phyloP scores from a whole-genome alignment of 2,113 vertebrate species.

The Tragelaphus imberbis region DNA sequence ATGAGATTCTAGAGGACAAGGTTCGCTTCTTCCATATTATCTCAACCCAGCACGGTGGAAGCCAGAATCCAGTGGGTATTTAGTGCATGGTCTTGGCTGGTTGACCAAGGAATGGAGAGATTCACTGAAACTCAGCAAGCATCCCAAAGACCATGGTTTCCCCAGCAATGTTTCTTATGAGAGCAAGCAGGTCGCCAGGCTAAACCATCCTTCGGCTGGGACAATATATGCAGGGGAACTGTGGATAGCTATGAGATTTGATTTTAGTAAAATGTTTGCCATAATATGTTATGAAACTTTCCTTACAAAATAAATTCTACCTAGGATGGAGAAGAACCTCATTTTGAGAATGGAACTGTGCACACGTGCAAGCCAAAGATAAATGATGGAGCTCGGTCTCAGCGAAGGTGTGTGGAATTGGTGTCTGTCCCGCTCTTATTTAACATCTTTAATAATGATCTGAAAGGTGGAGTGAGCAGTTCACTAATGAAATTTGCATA shows the following conservation, averaged over 20 bases:
- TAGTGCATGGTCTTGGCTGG: background rate
- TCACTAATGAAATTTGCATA: conserved; percentile 46
- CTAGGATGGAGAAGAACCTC: background rate
- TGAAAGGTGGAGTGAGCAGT: background rate
- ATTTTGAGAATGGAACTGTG: background rate
- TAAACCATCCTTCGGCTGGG: background rate
- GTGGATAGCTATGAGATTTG: background rate
- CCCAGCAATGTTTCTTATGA: background rate
- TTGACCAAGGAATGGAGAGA: background rate
- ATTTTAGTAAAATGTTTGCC: background rate
- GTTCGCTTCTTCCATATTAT: background rate
- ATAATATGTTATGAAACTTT: background rate
- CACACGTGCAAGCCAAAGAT: background rate
- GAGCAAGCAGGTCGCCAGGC: background rate
- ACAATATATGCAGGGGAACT: background rate
- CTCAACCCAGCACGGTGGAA: background rate
- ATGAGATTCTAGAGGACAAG: background rate
- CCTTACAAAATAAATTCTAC: background rate
- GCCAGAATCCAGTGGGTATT: background rate
- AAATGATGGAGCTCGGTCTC: accelerated
- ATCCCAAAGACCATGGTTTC: background rate
- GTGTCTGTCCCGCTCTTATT: background rate
- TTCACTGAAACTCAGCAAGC: background rate
- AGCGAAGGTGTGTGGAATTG: background rate
- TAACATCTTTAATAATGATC: background rate